Base-by-base conservation (phyloP, 2,797 vertebrate genomes). In the Gymnodraco acuticeps region DNA sequence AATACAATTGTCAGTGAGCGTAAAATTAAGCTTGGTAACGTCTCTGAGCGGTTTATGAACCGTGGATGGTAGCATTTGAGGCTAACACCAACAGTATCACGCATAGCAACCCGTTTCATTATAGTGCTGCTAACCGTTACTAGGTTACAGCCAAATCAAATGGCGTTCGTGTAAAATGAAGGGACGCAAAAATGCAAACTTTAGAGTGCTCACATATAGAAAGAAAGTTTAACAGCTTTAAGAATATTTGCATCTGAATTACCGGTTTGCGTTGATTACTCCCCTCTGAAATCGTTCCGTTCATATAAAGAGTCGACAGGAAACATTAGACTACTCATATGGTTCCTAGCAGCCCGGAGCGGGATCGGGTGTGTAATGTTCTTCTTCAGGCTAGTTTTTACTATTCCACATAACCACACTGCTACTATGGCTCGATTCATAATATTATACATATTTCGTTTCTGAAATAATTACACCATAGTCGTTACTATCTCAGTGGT, bases 281-380 rank as follows among this genome's bases (percentile, higher is more conserved):
- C 17, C 12, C 3, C 4, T 2, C 4, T 2, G 51, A 17, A 8
- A 0, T 11, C 23, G 75, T 73, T 66, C 83, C 73, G 42, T 62
- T 17, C 2, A 0, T 38, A 14, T 15, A 46, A 13, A 4, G 2
- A 5, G 33, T 12, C 78, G 80, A 15, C 1, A 0, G 52, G 83
- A 89, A 92, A 83, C 84, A 0, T 9, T 27, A 1, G 4, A 42
- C 16, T 10, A 0, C 0, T 4, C 41, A 69, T 0, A 61, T 43
- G 4, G 87, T 91, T 91, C 91, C 91, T 27, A 69, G 20, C 6
- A 15, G 19, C 17, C 19, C 10, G 14, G 4, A 27, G 27, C 27
- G 27, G 27, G 27, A 27, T 27, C 27, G 27, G 27, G 27, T 27
- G 27, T 27, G 27, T 27, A 27, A 5, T 27, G 27, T 27, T 27